Base-by-base conservation (phyloP, 2,797 vertebrate species). In the Peromyscus attwateri region DNA sequence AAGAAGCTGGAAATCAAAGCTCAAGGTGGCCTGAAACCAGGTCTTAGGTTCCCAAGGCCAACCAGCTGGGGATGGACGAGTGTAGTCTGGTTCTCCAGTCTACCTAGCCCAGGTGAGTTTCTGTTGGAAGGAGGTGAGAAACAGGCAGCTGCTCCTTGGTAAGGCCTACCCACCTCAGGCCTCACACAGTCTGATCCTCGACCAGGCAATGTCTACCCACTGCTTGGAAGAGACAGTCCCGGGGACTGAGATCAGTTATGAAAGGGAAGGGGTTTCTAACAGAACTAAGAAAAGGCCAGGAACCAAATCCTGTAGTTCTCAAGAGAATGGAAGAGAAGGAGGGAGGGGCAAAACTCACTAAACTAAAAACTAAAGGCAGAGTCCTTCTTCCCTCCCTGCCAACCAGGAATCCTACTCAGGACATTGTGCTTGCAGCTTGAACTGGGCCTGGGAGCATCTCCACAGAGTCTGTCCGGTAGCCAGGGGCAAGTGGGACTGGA, bases 1-100 rank as follows among this genome's bases (percentile, higher is more conserved):
- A 95, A 94, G n/a, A 91, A 94, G 57, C 25, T 73, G 57, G 52
- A 94, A 84, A 70, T 80, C 79, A 88, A 87, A 75, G 82, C 14
- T 93, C 91, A 64, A 77, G 57, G 68, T 64, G 7, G 2, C 75
- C 46, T 89, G 29, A 55, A 92, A 95, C 83, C 64, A 90, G 46
- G 19, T 49, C 23, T 31, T 73, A 5, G 40, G 62, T n/a, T 87
- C 89, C 91, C 43, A 84, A 87, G 66, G 73, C 62, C 46, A 52
- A 96, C 31, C 77, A 68, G 49, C 12, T 23, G 68, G 31, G 29
- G 66, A 43, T 40, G 37, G 71, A 71, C 37, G 68, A 89, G 70
- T 19, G 4, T n/a, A 57, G 16, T 52, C 75, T 94, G n/a, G n/a
- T 60, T 95, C 92, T 73, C 68, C 49, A 71, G 73, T 46, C 46